Evolutionary conservation across 2,113 vertebrate species (phyloP).

Genomic region (Varanus komodoensis): DNA sequence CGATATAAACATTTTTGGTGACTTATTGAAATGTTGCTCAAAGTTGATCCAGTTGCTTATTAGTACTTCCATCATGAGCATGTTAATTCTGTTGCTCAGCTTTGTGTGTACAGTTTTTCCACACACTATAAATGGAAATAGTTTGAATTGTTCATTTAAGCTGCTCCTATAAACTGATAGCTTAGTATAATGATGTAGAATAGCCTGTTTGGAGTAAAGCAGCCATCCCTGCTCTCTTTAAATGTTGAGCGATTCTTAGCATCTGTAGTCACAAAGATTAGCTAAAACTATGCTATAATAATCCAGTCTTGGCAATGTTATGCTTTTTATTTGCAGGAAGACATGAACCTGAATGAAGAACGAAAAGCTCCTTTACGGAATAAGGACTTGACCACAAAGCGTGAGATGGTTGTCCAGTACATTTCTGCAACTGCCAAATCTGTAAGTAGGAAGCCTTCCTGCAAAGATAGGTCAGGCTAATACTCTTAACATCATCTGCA

Average conservation of each 20-base stretch:
- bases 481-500: constrained; percentile 68
- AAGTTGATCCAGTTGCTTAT: neutral
- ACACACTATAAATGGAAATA: neutral
- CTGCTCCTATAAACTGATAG: neutral
- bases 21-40: neutral
- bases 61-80: neutral
- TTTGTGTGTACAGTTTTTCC: neutral
- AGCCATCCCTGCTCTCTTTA: neutral
- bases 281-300: neutral
- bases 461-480: constrained; percentile 46
- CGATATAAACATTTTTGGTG: neutral
- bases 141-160: neutral
- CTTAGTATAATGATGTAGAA: neutral
- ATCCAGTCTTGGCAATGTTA: constrained; percentile 17
- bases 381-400: constrained; percentile 93
- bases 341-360: constrained; percentile 98
- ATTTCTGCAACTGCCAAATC: constrained; percentile 98
- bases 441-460: constrained; percentile 83
- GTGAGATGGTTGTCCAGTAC: constrained; percentile 98
- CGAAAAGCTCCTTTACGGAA: constrained; percentile 92
- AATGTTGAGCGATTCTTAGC: neutral
- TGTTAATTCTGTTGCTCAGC: neutral
- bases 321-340: constrained; percentile 83
- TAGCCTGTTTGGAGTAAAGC: constrained; percentile 13
- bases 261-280: neutral